Evolutionary conservation across 2,888 invertebrate genomes (phyloP).

Genomic region (Oeneis ivallda): DNA sequence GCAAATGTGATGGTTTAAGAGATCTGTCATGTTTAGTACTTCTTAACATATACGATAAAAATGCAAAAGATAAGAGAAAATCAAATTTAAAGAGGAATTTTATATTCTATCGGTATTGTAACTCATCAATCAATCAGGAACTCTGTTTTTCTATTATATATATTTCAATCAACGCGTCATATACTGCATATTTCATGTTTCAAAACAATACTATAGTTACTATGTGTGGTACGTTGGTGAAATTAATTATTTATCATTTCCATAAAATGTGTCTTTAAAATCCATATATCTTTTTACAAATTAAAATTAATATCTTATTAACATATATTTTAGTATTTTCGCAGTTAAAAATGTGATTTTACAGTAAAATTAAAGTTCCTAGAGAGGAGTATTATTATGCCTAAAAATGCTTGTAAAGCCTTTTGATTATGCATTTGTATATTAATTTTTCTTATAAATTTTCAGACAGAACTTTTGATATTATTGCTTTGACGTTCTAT

Average conservation of each 20-base stretch:
- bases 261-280: constrained; percentile 35
- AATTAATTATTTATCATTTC: too few species aligned
- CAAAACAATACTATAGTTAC: constrained; percentile 28
- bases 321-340: constrained; percentile 39
- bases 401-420: constrained; percentile 40
- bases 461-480: constrained; percentile 36
- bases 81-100: constrained; percentile 37
- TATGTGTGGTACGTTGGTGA: constrained; percentile 31
- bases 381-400: constrained; percentile 41
- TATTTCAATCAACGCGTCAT: constrained; percentile 32
- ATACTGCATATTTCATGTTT: constrained; percentile 32
- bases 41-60: constrained; percentile 65
- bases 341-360: constrained; percentile 42
- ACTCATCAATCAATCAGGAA: constrained; percentile 49
- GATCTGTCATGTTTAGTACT: constrained; percentile 60
- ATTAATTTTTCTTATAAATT: constrained; percentile 37
- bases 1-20: constrained; percentile 69
- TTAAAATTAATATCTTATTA: constrained; percentile 38
- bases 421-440: constrained; percentile 44
- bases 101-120: constrained; percentile 42
- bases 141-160: constrained; percentile 42
- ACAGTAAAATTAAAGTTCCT: constrained; percentile 39
- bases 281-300: constrained; percentile 32
- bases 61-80: constrained; percentile 64
- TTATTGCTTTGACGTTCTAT: constrained; percentile 40